Base-by-base conservation (phyloP, 1,140 invertebrate species). In the Panagrolaimus sp. region DNA sequence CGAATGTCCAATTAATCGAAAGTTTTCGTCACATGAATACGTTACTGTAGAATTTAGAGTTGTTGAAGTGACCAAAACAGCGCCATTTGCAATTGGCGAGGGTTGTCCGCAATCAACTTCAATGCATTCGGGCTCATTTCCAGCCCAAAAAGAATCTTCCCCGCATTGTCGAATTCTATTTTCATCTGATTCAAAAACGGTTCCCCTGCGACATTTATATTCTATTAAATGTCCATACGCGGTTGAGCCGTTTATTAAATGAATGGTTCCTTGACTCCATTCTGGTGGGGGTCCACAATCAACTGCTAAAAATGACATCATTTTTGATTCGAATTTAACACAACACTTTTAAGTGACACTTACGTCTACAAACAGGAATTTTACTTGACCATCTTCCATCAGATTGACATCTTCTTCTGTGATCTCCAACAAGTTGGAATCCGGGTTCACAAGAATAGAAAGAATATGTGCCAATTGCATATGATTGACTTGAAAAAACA, bases 1-100 rank as follows among this genome's bases (percentile, higher is more conserved):
- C 0, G 90, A 86, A 1, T 92, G 92, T 2, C 93, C 93, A 0
- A 95, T 86, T 0, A 95, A 87, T 83, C 94, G 92, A 83, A 94
- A 95, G 12, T 92, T 92, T 47, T 90, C 85, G 78, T 95, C 92
- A 80, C 93, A 96, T 15, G 87, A 86, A 82, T 96, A 95, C 0
- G 89, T 91, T 5, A 91, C 91, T 0, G 45, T 47, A 0, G 73
- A 72, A n/a, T 76, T 70, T 24, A 70, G 66, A 6, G 64, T 70
- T 15, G 75, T 73, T 10, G 55, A 45, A 15, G 44, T 28, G 0
- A 69, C 67, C 14, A 70, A 46, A n/a, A 75, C 67, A n/a, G 43
- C 48, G 17, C 73, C 74, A 32, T 76, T 76, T 43, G 71, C 70
- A 6, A 75, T 68, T 28, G 55, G 17, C 14, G 74, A 67, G 12